Base-by-base conservation (phyloP, 2,113 vertebrate genomes). In the Lota lota region DNA sequence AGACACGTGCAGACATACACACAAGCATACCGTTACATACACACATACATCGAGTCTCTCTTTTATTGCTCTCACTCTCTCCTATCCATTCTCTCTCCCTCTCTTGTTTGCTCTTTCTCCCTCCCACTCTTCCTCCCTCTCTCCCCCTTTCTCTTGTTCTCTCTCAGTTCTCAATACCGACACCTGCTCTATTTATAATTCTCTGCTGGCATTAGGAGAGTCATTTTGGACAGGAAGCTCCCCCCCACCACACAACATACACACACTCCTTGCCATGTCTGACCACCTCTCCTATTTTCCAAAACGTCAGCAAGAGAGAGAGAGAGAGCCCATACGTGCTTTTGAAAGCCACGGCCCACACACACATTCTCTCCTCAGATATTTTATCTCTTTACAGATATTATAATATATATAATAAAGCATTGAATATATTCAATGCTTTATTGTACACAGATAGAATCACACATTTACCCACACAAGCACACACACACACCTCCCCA, bases 171-270 rank as follows among this genome's bases (percentile, higher is more conserved):
- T 16, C 40, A 47, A 36, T 21, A 63, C 40, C n/a, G 60, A 69
- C 68, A 69, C 68, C 68, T 63, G 68, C 18, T 69, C 68, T 69
- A 69, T 69, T 63, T 69, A 69, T 69, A 69, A 67, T 18, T 22
- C 64, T 24, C 64, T 56, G 12, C 24, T 24, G 24, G 24, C 24
- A 24, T 24, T 24, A 24, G 24, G 24, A 24, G 24, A 24, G 24
- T n/a, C 22, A 16, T 83, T 79, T 83, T 87, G 85, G 84, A 87
- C 81, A 84, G 87, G 82, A 85, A 85, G 62, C 69, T 72, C 68
- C 82, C 83, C 84, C 84, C 69, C 85, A 78, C 65, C 81, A 73
- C 68, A 64, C 67, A 72, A 47, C 63, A 79, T 77, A 79, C 91
- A 90, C 84, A 88, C 88, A 85, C 83, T 88, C 18, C 85, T 80